Evolutionary conservation across 2,797 vertebrate species (phyloP), one percentile per base, ranked within the genome.

Genomic region (Alosa sapidissima): DNA sequence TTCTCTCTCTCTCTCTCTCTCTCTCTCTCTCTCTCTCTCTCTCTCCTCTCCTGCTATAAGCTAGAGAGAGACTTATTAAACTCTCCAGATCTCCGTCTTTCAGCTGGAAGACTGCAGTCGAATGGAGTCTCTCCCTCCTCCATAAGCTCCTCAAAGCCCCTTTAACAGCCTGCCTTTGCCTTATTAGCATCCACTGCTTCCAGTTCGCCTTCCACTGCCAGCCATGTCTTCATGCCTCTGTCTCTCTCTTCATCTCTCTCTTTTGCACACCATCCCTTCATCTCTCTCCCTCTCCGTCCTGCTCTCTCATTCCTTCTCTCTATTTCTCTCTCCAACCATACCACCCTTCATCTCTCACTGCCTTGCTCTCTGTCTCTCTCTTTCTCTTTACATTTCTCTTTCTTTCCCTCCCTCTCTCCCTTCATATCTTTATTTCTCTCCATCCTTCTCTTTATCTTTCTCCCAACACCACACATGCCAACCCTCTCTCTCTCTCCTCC

Each of bases 131-230:
- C 86, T 87, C 90, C 89, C 91, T 86, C 90, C 33, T 93, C 91
- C 89, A 84, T 92, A 93, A 94, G 91, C 91, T 90, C 86, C 89
- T 91, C 90, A 92, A 91, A 92, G 90, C 90, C 86, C 89, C 88
- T 88, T 91, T 91, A 87, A 91, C 86, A 78, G 91, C 92, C 92
- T 91, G 93, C 91, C 91, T 87, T 86, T 85, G 83, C 87, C 88
- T 93, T 91, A 91, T 93, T 92, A 89, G 88, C 89, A 90, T 87
- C 90, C 89, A 89, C 89, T 90, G 90, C 89, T 89, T 88, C 86
- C 24, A 65, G 62, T 65, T 24, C 9, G 24, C 62, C 68, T 41
- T 16, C 68, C 14, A 41, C 68, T 75, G 68, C 36, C 68, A 75
- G 33, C 68, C 68, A 41, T 16, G 33, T 86, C 81, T 84, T 52